phyloP scores from a whole-genome alignment of 2,797 vertebrate genomes.

The Ptychadena robeensis region DNA sequence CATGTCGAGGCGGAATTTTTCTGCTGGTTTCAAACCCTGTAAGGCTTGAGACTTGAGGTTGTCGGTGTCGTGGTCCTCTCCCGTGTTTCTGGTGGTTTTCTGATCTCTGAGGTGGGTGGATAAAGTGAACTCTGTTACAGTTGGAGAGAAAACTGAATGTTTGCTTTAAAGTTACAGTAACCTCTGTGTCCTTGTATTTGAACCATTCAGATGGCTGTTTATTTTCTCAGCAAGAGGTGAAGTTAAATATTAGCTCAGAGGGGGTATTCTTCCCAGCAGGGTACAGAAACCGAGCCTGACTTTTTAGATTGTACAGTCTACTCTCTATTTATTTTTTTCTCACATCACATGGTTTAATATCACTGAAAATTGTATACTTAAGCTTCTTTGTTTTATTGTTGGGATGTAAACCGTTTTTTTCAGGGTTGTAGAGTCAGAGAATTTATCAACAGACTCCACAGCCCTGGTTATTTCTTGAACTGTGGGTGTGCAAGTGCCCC shows the following conservation, averaged over 20 bases:
- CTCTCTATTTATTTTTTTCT: neutral
- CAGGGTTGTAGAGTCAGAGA: too few species aligned
- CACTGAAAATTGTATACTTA: too few species aligned
- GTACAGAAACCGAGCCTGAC: conserved; percentile 25
- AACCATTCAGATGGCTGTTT: conserved; percentile 40
- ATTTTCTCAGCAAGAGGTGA: conserved; percentile 41
- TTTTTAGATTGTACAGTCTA: neutral
- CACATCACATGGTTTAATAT: neutral
- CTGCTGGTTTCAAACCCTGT: neutral
- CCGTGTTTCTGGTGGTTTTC: conserved; percentile 25
- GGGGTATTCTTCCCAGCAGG: conserved; percentile 15
- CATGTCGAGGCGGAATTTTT: neutral
- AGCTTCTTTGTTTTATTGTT: too few species aligned
- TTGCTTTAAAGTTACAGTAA: conserved; percentile 55
- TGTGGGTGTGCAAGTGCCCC: too few species aligned
- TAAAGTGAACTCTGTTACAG: conserved; percentile 26
- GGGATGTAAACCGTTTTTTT: too few species aligned
- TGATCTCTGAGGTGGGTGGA: conserved; percentile 42
- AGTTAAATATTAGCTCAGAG: conserved; percentile 58
- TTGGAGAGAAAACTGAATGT: conserved; percentile 20
- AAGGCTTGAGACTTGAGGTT: neutral
- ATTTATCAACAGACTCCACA: too few species aligned
- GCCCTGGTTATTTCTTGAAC: too few species aligned
- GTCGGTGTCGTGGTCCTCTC: neutral
- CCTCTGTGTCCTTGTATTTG: conserved; percentile 37